Conservation (phyloP, 1,140 invertebrate genomes). For the Camponotus vicinus region DNA sequence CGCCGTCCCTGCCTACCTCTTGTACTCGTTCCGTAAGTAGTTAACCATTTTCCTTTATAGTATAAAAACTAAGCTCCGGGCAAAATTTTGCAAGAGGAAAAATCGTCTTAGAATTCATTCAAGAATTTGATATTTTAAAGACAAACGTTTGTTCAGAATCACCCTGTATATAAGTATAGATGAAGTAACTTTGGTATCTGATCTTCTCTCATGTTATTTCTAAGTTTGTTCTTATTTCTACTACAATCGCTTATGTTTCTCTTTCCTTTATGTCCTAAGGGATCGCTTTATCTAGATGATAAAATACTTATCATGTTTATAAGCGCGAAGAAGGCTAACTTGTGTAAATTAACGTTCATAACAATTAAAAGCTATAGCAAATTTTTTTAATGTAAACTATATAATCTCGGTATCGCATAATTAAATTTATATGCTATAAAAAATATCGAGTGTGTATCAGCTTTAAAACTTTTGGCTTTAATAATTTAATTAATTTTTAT, state of each 20-base stretch:
- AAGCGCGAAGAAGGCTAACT: background rate
- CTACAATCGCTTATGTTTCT: background rate
- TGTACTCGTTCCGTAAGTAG: too few species aligned
- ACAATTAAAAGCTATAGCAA: background rate
- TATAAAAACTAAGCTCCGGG: too few species aligned
- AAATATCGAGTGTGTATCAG: too few species aligned
- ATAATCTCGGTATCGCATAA: background rate
- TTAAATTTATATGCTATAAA: background rate
- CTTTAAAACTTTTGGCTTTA: too few species aligned
- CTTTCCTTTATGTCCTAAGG: background rate
- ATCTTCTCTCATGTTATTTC: background rate
- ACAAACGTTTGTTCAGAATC: too few species aligned
- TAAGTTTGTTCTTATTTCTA: background rate
- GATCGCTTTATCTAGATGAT: background rate
- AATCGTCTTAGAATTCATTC: too few species aligned
- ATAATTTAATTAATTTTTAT: too few species aligned
- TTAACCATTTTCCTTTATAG: too few species aligned
- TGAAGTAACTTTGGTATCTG: constrained; percentile 8
- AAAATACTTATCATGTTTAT: background rate
- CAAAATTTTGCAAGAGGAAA: too few species aligned
- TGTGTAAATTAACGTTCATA: background rate
- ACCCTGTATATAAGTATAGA: background rate
- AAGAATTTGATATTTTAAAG: too few species aligned
- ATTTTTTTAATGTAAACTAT: background rate
- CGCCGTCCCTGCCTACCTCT: too few species aligned